A percentile compares a stretch with the other conserved stretches of the same genome.
These are phyloP conservation scores for Heliconius cydno DNA, from an alignment of 2,888 invertebrate species.

Conservation along the genomic window DNA sequence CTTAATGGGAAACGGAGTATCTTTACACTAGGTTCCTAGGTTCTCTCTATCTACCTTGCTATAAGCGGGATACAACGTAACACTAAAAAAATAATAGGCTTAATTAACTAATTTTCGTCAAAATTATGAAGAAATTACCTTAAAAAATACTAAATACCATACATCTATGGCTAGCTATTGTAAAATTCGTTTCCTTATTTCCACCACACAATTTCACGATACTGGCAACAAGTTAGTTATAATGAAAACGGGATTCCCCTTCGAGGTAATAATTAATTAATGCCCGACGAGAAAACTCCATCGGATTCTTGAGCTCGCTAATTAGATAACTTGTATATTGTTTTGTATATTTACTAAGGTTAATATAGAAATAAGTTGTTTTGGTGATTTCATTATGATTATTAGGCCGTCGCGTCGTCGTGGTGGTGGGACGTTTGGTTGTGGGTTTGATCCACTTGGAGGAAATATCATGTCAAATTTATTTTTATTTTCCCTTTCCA, in stretches of 20 bases:
- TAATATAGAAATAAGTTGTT: neutral
- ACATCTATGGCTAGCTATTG: too few relatives aligned
- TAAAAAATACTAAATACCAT: too few relatives aligned
- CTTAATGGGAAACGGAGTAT: neutral
- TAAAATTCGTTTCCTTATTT: neutral
- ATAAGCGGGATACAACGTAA: neutral
- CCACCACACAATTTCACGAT: conserved; percentile 16
- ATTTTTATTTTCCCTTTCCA: too few relatives aligned
- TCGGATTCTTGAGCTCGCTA: conserved; percentile 40
- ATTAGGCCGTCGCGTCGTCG: too few relatives aligned
- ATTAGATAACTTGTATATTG: conserved; percentile 35
- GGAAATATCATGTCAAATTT: too few relatives aligned
- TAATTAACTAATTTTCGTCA: too few relatives aligned
- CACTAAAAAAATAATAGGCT: too few relatives aligned
- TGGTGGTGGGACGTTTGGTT: too few relatives aligned
- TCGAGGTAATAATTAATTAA: conserved; percentile 44
- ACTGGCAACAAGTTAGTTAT: conserved; percentile 38
- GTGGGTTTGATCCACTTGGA: too few relatives aligned
- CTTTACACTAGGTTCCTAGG: neutral
- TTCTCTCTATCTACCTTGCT: neutral
- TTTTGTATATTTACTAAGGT: conserved; percentile 31
- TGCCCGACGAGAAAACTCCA: conserved; percentile 34
- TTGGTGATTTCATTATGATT: neutral
- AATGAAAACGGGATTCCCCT: conserved; percentile 43
- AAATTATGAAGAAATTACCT: too few relatives aligned